Percentiles rank a stretch among this genome's conserved stretches.
Evolutionary conservation across 2,113 vertebrate species (phyloP).

Genomic region (Tor tambroides): DNA sequence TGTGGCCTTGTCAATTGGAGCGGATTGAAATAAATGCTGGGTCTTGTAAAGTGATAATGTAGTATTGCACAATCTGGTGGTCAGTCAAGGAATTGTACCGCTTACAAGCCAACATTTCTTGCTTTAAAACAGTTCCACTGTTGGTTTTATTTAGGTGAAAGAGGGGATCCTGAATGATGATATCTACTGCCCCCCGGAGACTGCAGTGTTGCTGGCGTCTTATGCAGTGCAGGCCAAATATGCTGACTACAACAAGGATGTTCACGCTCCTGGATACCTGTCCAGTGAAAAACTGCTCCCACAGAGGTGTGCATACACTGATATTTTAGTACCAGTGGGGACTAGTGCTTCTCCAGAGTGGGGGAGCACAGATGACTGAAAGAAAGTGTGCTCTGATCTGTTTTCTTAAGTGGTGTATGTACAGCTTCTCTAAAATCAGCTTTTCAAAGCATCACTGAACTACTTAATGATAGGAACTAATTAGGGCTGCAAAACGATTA

Average conservation of each 20-base stretch:
- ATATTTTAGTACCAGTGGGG: too few relatives aligned
- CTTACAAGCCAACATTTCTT: not conserved
- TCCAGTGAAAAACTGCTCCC: constrained; percentile 93
- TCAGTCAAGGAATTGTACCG: not conserved
- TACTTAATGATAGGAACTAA: not conserved
- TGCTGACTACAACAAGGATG: constrained; percentile 92
- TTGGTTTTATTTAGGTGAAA: constrained; percentile 77
- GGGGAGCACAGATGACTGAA: not conserved
- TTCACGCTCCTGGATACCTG: constrained; percentile 90
- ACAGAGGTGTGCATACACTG: constrained; percentile 80
- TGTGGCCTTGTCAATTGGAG: not conserved
- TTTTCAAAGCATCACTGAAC: not conserved
- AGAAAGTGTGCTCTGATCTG: not conserved
- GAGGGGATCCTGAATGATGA: constrained; percentile 97
- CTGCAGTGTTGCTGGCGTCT: constrained; percentile 94
- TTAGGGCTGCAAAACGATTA: too few relatives aligned
- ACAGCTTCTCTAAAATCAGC: not conserved
- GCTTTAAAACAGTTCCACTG: not conserved
- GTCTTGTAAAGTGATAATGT: not conserved
- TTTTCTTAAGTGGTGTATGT: not conserved
- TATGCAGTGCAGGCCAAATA: constrained; percentile 98
- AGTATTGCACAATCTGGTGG: not conserved
- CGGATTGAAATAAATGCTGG: not conserved
- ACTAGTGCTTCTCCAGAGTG: too few relatives aligned
- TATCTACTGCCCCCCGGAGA: constrained; percentile 98